Conservation (phyloP, 2,113 vertebrate species). For the Nycticryphes semicollaris region DNA sequence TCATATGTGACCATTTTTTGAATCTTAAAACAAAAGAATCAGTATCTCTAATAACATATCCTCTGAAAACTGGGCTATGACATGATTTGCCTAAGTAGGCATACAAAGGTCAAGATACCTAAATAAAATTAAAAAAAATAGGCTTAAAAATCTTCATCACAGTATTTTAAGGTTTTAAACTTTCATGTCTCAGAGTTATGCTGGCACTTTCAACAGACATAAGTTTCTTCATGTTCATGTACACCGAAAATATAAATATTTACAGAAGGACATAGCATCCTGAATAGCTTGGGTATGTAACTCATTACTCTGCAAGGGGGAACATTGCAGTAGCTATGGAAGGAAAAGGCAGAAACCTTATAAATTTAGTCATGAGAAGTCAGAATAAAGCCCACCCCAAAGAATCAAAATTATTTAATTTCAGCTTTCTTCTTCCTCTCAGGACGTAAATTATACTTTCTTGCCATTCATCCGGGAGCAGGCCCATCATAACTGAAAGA, state of each 20-base stretch:
- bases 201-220: background rate
- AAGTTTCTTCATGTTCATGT: background rate
- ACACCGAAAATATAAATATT: background rate
- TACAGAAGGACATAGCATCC: background rate
- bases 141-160: background rate
- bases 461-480: background rate
- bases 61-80: background rate
- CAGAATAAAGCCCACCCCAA: slow-evolving; percentile 31
- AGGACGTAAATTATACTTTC: background rate
- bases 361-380: slow-evolving; percentile 37
- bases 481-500: background rate
- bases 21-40: background rate
- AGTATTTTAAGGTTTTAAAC: background rate
- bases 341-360: slow-evolving; percentile 49
- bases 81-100: background rate
- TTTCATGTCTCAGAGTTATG: background rate
- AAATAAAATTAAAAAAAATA: background rate
- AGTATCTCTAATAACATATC: background rate
- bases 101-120: background rate
- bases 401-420: background rate
- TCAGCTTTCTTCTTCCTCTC: background rate
- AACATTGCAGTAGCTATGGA: slow-evolving; percentile 27
- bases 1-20: background rate
- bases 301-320: slow-evolving; percentile 26
- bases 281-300: background rate